These are phyloP conservation scores for Dendrocincla fuliginosa DNA, from an alignment of 2,797 vertebrate genomes.

Conservation along the genomic window DNA sequence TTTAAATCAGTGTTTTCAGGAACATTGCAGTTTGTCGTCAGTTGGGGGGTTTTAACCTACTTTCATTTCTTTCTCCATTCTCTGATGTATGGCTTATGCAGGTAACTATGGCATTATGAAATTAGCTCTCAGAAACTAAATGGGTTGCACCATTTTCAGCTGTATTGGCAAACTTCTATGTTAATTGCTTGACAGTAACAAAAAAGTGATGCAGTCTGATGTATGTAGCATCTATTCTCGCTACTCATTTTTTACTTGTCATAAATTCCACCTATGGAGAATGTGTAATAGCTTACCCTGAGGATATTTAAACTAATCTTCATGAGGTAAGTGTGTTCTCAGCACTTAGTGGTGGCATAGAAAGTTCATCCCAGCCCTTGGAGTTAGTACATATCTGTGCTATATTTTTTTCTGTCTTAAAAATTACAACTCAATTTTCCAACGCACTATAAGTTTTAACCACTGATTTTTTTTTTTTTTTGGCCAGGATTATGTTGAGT, in stretches of 20 bases:
- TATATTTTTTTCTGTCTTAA: not conserved
- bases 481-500: not conserved
- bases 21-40: not conserved
- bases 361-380: not conserved
- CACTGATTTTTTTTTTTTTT: not conserved
- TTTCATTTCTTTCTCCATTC: not conserved
- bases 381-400: not conserved
- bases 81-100: constrained; percentile 18
- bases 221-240: not conserved
- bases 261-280: not conserved
- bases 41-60: not conserved
- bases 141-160: not conserved
- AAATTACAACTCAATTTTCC: not conserved
- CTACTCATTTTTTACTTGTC: not conserved
- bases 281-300: not conserved
- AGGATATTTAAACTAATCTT: constrained; percentile 18
- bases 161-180: not conserved
- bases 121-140: constrained; percentile 27
- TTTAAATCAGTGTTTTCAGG: not conserved
- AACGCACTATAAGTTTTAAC: not conserved
- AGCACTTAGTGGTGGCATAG: not conserved
- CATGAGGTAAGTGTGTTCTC: not conserved
- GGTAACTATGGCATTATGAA: not conserved
- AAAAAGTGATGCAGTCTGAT: not conserved
- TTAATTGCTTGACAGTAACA: not conserved